These are phyloP conservation scores for Pilophorus perplexus DNA, from an alignment of 2,888 invertebrate genomes.

Conservation along the genomic window DNA sequence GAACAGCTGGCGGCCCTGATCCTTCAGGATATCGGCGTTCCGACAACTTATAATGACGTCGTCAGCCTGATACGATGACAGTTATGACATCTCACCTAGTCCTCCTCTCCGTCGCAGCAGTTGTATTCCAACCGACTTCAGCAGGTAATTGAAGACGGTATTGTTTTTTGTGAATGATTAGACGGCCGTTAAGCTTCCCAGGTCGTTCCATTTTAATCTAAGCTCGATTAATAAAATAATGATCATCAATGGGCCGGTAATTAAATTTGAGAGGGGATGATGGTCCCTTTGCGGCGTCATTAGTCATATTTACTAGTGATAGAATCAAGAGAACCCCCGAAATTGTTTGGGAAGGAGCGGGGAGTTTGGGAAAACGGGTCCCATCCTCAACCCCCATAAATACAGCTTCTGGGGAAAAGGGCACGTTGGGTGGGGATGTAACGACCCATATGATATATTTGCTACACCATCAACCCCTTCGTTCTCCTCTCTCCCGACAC, in stretches of 20 bases:
- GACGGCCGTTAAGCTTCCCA: not conserved
- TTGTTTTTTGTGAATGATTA: not conserved
- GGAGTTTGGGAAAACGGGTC: not conserved
- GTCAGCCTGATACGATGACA: constrained; percentile 5
- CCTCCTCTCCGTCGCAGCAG: constrained; percentile 20
- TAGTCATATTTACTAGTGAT: constrained; percentile 25
- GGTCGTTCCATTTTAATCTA: not conserved
- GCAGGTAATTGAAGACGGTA: constrained; percentile 16
- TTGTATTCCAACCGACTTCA: not conserved
- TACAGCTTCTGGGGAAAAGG: constrained; percentile 13
- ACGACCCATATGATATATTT: constrained; percentile 29
- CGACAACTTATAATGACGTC: constrained; percentile 31
- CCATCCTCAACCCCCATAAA: constrained; percentile 1
- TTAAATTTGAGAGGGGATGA: constrained; percentile 9
- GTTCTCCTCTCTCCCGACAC: not conserved
- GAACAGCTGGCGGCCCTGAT: constrained; percentile 34
- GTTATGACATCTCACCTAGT: constrained; percentile 28
- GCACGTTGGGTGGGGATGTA: constrained; percentile 17
- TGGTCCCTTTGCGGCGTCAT: constrained; percentile 15
- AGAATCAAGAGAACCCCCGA: constrained; percentile 8
- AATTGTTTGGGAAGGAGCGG: constrained; percentile 9
- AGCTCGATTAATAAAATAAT: constrained; percentile 13
- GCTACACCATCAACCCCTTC: not conserved
- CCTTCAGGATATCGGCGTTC: constrained; percentile 7
- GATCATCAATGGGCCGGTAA: constrained; percentile 1